Evolutionary conservation across 1,140 invertebrate species (phyloP).

Genomic region (Drosophila lowei): DNA sequence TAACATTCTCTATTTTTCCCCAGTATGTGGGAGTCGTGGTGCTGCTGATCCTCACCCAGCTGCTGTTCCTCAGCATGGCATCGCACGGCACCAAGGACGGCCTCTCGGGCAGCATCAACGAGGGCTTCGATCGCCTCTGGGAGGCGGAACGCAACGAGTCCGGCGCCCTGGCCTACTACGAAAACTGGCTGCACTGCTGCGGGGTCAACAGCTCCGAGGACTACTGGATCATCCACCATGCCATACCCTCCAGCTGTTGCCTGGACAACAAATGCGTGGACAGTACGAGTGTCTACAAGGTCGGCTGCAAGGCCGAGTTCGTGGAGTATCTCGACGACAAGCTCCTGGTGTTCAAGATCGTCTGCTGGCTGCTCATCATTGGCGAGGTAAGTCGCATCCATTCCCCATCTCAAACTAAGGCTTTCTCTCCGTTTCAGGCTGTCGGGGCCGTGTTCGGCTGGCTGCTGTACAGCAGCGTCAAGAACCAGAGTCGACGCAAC

Average conservation of each 20-base stretch:
- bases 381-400: constrained; percentile 56
- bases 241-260: constrained; percentile 66
- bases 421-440: constrained; percentile 33
- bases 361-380: constrained; percentile 67
- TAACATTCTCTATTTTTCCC: not conserved
- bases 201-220: constrained; percentile 70
- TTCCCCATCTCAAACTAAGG: too few relatives aligned
- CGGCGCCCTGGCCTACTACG: constrained; percentile 70
- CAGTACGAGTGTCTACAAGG: constrained; percentile 36
- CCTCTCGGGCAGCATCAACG: constrained; percentile 71
- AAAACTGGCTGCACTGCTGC: constrained; percentile 75
- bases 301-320: constrained; percentile 70
- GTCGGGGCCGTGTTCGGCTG: constrained; percentile 66
- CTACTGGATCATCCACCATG: constrained; percentile 62
- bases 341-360: constrained; percentile 69
- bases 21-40: constrained; percentile 58
- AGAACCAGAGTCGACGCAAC: constrained; percentile 69
- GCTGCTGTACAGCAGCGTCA: constrained; percentile 67
- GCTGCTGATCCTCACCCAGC: constrained; percentile 62
- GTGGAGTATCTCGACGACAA: constrained; percentile 66
- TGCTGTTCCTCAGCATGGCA: constrained; percentile 72
- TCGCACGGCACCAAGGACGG: constrained; percentile 74
- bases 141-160: constrained; percentile 57
- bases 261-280: constrained; percentile 53
- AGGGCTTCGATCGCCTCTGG: constrained; percentile 73